phyloP scores from a whole-genome alignment of 1,140 invertebrate species.

The Neodiprion lecontei region DNA sequence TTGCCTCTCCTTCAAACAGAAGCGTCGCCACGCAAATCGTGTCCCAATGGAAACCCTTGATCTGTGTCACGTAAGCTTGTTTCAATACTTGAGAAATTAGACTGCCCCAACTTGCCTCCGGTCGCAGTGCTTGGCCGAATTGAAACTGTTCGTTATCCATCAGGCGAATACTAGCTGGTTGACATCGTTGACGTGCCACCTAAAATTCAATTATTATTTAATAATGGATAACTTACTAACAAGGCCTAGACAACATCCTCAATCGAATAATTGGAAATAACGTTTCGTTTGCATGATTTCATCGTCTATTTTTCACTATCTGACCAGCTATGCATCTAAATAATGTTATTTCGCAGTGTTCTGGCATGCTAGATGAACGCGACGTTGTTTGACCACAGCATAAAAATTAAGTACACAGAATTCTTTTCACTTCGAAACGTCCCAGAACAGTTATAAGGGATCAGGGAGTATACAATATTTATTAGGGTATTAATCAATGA shows the following conservation, averaged over 20 bases:
- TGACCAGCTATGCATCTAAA: constrained; percentile 7
- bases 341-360: no score
- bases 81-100: constrained; percentile 83
- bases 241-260: not conserved
- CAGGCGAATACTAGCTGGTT: constrained; percentile 92
- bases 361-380: no score
- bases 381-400: no score
- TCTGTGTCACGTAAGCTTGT: constrained; percentile 86
- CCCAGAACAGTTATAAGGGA: no score
- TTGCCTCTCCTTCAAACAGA: constrained; percentile 83
- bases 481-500: no score
- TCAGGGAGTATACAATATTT: no score
- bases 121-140: constrained; percentile 90
- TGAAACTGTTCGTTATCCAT: constrained; percentile 98
- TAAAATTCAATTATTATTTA: constrained; percentile 26
- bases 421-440: no score
- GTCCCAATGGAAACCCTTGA: constrained; percentile 87
- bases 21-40: constrained; percentile 91
- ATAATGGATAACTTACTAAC: not conserved
- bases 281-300: no score
- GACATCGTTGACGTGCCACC: constrained; percentile 78
- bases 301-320: not conserved
- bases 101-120: constrained; percentile 74
- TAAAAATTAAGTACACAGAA: no score
- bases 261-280: no score